Evolutionary conservation across 2,888 invertebrate genomes (phyloP).

Genomic region (Trachelus troglodyta): DNA sequence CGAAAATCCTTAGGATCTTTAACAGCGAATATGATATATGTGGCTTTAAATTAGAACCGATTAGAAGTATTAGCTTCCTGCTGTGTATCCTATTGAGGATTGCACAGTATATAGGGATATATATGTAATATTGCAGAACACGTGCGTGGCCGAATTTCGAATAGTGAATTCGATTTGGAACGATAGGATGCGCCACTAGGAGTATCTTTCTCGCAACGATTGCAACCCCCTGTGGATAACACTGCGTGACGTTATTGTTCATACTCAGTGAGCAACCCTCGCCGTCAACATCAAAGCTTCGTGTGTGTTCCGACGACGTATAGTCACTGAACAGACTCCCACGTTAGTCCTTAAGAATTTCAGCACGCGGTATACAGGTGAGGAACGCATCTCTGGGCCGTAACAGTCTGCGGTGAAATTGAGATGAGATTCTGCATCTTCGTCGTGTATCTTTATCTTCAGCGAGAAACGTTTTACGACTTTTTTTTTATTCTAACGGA

Average conservation of each 20-base stretch:
- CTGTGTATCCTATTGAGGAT: constrained; percentile 11
- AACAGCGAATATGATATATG: constrained; percentile 17
- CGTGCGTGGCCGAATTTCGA: constrained; percentile 13
- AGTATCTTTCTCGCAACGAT: constrained; percentile 6
- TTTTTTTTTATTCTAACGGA: background rate
- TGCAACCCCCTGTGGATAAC: constrained; percentile 14
- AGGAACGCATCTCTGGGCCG: background rate
- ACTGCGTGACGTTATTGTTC: constrained; percentile 17
- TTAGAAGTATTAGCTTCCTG: constrained; percentile 21
- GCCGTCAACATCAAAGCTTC: constrained; percentile 22
- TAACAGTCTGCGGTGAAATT: constrained; percentile 2
- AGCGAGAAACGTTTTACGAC: background rate
- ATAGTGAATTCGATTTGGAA: background rate
- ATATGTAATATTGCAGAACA: constrained; percentile 10
- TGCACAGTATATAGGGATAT: background rate
- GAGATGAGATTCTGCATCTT: background rate
- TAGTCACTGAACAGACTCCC: background rate
- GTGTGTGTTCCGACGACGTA: constrained; percentile 21
- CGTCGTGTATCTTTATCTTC: background rate
- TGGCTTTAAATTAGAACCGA: constrained; percentile 20
- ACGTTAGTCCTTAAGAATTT: background rate
- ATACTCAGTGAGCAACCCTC: constrained; percentile 17
- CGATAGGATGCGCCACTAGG: background rate
- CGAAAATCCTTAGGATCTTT: background rate
- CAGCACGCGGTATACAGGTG: background rate